Percentiles rank a stretch among this genome's conserved stretches.
These are phyloP conservation scores for Drosophila borborema DNA, from an alignment of 2,888 invertebrate genomes.

Conservation along the genomic window DNA sequence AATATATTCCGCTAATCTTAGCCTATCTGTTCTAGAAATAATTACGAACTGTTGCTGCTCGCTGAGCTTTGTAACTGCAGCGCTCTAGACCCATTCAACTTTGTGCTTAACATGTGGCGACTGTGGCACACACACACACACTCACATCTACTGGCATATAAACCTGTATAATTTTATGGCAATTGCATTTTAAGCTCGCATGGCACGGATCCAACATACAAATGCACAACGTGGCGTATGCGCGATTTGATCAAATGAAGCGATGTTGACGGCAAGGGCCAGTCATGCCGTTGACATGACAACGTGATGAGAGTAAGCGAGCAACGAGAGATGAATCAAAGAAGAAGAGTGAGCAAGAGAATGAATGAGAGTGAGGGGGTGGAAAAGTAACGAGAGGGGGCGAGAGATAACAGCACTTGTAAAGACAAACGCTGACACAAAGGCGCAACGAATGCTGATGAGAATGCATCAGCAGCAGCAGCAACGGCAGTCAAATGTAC, in stretches of 20 bases:
- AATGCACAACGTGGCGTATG: slow-evolving; percentile 55
- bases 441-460: slow-evolving; percentile 46
- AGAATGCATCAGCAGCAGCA: slow-evolving; percentile 21
- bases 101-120: slow-evolving; percentile 21
- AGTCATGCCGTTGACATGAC: slow-evolving; percentile 43
- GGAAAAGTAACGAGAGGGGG: background rate
- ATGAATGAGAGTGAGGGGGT: background rate
- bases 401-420: background rate
- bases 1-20: background rate
- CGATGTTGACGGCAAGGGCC: slow-evolving; percentile 37
- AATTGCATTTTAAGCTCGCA: slow-evolving; percentile 52
- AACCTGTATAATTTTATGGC: slow-evolving; percentile 52
- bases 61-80: background rate
- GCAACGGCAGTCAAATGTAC: slow-evolving; percentile 31
- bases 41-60: slow-evolving; percentile 10
- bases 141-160: slow-evolving; percentile 20
- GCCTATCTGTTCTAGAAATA: background rate
- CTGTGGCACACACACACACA: slow-evolving; percentile 26
- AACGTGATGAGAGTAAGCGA: slow-evolving; percentile 34
- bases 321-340: background rate
- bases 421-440: slow-evolving; percentile 21
- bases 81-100: background rate
- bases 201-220: slow-evolving; percentile 18
- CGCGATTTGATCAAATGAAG: slow-evolving; percentile 63
- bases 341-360: background rate